Evolutionary conservation across 2,888 invertebrate genomes (phyloP).

Genomic region (Villa cingulata): DNA sequence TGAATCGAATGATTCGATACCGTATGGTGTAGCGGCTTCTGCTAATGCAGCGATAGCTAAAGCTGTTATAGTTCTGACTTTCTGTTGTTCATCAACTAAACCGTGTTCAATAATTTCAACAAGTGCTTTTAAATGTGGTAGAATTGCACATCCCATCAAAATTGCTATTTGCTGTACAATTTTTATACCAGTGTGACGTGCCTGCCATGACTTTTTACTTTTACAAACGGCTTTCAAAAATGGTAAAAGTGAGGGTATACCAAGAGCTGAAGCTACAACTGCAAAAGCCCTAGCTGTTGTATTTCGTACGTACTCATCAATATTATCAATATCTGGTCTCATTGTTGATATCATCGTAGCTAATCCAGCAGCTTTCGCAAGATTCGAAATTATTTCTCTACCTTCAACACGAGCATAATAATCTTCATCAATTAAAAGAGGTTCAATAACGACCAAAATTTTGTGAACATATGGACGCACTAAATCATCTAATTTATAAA

Average conservation of each 20-base stretch:
- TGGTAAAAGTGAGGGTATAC: conserved; percentile 89
- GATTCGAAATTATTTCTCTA: conserved; percentile 95
- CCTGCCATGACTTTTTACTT: conserved; percentile 99
- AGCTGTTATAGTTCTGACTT: conserved; percentile 95
- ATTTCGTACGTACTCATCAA: conserved; percentile 98
- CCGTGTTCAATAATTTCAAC: conserved; percentile 99
- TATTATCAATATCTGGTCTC: conserved; percentile 99
- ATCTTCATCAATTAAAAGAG: conserved; percentile 96
- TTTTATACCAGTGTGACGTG: conserved; percentile 94
- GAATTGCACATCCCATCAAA: conserved; percentile 97
- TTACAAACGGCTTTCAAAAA: conserved; percentile 98
- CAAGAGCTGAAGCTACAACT: conserved; percentile 98
- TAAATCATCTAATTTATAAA: conserved; percentile 96
- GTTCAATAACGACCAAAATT: conserved; percentile 98
- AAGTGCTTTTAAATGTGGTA: conserved; percentile 93
- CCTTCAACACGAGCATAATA: conserved; percentile 99
- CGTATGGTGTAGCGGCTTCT: conserved; percentile 98
- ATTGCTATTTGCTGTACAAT: conserved; percentile 99
- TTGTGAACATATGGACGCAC: conserved; percentile 99
- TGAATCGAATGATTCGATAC: conserved; percentile 99
- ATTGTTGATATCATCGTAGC: conserved; percentile 99
- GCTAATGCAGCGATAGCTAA: conserved; percentile 95
- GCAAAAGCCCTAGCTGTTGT: conserved; percentile 99
- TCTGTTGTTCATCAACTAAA: conserved; percentile 96
- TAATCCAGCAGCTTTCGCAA: conserved; percentile 97